These are phyloP conservation scores for Chaetorhynchus papuensis DNA, from an alignment of 2,113 vertebrate genomes.

Conservation along the genomic window DNA sequence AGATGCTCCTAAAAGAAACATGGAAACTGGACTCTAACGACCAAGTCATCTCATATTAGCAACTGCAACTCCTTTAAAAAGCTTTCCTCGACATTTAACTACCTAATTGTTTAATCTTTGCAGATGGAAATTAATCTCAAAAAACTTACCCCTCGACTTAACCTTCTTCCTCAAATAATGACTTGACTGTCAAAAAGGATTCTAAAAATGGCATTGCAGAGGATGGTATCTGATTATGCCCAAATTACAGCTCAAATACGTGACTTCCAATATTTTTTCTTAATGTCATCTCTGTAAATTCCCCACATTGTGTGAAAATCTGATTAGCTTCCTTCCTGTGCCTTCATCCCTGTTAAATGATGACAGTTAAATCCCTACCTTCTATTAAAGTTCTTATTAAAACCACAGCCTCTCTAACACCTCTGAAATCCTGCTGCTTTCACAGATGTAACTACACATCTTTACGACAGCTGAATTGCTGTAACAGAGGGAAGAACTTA, in stretches of 20 bases:
- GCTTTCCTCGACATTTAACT: background rate
- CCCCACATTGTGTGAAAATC: background rate
- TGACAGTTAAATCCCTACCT: background rate
- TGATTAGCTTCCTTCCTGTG: constrained; percentile 2
- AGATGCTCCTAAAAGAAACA: background rate
- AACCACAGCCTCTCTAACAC: background rate
- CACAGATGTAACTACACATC: background rate
- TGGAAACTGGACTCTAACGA: background rate
- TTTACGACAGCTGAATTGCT: background rate
- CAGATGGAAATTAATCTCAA: constrained; percentile 15
- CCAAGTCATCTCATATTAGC: background rate
- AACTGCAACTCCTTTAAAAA: background rate
- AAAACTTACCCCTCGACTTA: background rate
- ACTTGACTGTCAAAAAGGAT: background rate
- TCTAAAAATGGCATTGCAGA: background rate
- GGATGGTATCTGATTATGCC: background rate
- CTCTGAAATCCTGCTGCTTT: background rate
- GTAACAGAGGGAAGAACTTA: background rate
- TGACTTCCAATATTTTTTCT: background rate
- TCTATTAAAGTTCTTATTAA: background rate
- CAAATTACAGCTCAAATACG: background rate
- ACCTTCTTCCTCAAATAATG: background rate
- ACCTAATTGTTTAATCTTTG: constrained; percentile 24
- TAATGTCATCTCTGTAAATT: background rate
- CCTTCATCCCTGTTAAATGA: background rate